Evolutionary conservation across 2,797 vertebrate genomes (phyloP).

Genomic region (Pagetopsis macropterus): DNA sequence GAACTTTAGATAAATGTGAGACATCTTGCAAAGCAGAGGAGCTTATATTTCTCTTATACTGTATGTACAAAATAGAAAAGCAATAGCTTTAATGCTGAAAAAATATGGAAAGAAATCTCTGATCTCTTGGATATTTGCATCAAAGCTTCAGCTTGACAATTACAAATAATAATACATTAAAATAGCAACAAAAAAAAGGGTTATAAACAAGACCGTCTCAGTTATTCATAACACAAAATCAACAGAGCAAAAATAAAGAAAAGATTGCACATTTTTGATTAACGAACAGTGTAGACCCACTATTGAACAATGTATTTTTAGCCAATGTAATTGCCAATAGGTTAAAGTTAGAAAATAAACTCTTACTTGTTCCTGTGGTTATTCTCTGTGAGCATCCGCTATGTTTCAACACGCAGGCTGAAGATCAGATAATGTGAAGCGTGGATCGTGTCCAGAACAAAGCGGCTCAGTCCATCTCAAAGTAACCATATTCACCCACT

Average conservation of each 20-base stretch:
- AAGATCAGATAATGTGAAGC: constrained; percentile 45
- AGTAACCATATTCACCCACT: not conserved
- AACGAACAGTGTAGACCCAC: not conserved
- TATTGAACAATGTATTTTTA: not conserved
- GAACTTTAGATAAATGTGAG: not conserved
- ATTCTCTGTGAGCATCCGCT: constrained; percentile 13
- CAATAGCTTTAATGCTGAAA: not conserved
- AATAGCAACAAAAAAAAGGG: not conserved
- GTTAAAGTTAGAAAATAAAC: not conserved
- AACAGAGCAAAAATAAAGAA: not conserved
- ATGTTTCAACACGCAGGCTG: constrained; percentile 43
- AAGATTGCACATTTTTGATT: constrained; percentile 4
- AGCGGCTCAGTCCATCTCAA: constrained; percentile 39
- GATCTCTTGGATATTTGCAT: not conserved
- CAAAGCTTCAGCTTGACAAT: not conserved
- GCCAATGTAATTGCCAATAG: not conserved
- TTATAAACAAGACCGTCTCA: not conserved
- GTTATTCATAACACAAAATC: not conserved
- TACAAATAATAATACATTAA: not conserved
- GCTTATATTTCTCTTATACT: not conserved
- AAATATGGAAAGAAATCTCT: fast-evolving
- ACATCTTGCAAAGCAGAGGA: not conserved
- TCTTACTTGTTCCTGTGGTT: constrained; percentile 49
- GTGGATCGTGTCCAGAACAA: constrained; percentile 6
- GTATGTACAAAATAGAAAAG: not conserved